phyloP scores from a whole-genome alignment of 2,113 vertebrate species.

The Siniperca knerii region DNA sequence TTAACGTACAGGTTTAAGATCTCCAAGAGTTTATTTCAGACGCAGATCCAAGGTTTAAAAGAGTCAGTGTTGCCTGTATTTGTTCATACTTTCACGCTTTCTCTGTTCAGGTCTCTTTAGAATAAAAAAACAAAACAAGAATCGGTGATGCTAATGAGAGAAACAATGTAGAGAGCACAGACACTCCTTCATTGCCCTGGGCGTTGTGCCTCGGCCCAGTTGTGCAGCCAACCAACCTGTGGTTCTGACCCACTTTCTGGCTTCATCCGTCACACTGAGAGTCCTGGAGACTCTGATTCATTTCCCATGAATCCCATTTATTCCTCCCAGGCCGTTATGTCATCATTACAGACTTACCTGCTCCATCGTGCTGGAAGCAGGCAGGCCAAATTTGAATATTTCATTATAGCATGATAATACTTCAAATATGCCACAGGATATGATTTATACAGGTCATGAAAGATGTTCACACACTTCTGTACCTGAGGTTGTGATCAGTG shows the following conservation, averaged over 20 bases:
- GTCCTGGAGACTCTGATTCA: conserved; percentile 61
- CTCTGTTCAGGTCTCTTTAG: neutral
- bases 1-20: neutral
- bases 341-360: conserved; percentile 76
- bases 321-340: conserved; percentile 70
- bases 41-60: neutral
- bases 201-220: conserved; percentile 60
- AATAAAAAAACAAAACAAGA: neutral
- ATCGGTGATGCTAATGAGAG: conserved; percentile 21
- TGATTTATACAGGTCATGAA: conserved; percentile 75
- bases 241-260: conserved; percentile 79
- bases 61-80: neutral
- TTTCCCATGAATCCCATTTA: conserved; percentile 74
- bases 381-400: conserved; percentile 75
- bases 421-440: conserved; percentile 72
- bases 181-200: conserved; percentile 45
- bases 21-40: conserved; percentile 14
- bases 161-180: conserved; percentile 7
- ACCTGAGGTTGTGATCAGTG: conserved; percentile 52
- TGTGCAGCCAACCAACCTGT: conserved; percentile 74
- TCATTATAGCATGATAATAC: conserved; percentile 80
- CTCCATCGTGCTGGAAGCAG: conserved; percentile 40
- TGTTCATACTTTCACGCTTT: neutral
- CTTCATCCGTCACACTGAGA: conserved; percentile 71
- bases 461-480: conserved; percentile 59